These are phyloP conservation scores for Protosalanx chinensis DNA, from an alignment of 2,797 vertebrate species.

Conservation along the genomic window DNA sequence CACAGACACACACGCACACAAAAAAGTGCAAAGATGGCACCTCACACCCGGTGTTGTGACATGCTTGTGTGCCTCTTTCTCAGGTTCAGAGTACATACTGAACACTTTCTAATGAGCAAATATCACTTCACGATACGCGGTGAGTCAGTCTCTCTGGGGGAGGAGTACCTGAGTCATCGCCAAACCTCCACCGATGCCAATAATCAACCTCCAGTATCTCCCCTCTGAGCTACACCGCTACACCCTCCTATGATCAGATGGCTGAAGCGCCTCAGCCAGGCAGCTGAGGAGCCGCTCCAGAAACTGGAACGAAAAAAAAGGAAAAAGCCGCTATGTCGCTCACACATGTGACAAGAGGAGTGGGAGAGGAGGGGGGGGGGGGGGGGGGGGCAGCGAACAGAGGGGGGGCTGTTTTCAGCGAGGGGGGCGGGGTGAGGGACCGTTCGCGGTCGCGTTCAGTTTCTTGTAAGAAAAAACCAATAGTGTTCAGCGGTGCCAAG, in stretches of 20 bases:
- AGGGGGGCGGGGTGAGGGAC: too few relatives aligned
- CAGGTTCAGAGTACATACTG: conserved; percentile 45
- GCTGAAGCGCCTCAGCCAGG: too few relatives aligned
- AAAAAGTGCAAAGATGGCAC: not conserved
- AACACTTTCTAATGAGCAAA: conserved; percentile 51
- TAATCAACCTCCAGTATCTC: conserved; percentile 19
- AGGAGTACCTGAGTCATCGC: conserved; percentile 56
- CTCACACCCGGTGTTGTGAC: conserved; percentile 26
- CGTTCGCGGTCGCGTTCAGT: conserved; percentile 26
- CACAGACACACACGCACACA: too few relatives aligned
- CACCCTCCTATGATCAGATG: not conserved
- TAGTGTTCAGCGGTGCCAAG: conserved; percentile 34
- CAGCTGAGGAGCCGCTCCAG: not conserved
- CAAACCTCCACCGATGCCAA: conserved; percentile 34
- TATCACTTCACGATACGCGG: conserved; percentile 39
- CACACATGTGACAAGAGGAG: not conserved
- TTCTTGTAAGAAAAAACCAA: conserved; percentile 21
- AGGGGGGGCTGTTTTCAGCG: not conserved
- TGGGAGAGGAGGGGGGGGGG: not conserved
- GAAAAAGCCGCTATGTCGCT: conserved; percentile 13
- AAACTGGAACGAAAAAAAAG: not conserved
- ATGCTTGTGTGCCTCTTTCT: conserved; percentile 40
- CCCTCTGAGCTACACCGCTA: not conserved
- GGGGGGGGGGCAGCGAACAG: not conserved
- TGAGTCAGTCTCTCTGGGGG: conserved; percentile 54